Base-by-base conservation (phyloP, 2,888 invertebrate genomes). In the Melikaiella ostensackeni region DNA sequence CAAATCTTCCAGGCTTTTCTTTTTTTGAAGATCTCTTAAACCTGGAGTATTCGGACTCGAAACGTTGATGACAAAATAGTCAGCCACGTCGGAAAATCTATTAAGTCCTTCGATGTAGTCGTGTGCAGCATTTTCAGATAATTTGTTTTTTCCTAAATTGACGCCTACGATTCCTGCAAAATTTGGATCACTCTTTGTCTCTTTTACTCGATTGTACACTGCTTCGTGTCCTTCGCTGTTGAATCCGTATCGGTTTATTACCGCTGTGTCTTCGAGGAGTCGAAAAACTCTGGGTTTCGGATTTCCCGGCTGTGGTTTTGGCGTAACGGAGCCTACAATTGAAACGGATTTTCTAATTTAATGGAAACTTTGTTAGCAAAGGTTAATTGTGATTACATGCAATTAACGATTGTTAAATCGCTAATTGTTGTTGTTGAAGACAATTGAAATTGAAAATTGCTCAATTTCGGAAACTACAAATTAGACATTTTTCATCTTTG, bases 131-230 rank as follows among this genome's bases (percentile, higher is more conserved):
- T 97, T 94, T 35, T 92, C 88, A 0, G 98, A 96, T 0, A 93
- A 92, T 92, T 98, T 99, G 92, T 99, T 99, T 92, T 98, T 98
- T 0, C 99, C 99, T 78, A 99, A 93, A 93, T 99, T 99, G 0
- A 99, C 95, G 8, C 99, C 99, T 76, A 99, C 87, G 8, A 98
- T 91, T 7, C 94, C 95, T 77, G 93, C 91, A 76, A 94, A 94
- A 33, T 93, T 87, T 2, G 93, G 85, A 33, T 92, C 90, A 66
- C 92, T 91, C 83, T 93, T 94, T n/a, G 95, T 86, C 35, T 89
- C 87, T 77, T 92, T 90, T 19, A 98, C 88, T 84, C 97, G 94
- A 74, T 94, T 89, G 80, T 93, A 93, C 0, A 98, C 98, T 78
- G 89, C 91, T 9, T 95, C 93, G 88, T 98, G 97, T 0, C 99